phyloP scores from a whole-genome alignment of 2,888 invertebrate genomes.

The Hemithea aestivaria region DNA sequence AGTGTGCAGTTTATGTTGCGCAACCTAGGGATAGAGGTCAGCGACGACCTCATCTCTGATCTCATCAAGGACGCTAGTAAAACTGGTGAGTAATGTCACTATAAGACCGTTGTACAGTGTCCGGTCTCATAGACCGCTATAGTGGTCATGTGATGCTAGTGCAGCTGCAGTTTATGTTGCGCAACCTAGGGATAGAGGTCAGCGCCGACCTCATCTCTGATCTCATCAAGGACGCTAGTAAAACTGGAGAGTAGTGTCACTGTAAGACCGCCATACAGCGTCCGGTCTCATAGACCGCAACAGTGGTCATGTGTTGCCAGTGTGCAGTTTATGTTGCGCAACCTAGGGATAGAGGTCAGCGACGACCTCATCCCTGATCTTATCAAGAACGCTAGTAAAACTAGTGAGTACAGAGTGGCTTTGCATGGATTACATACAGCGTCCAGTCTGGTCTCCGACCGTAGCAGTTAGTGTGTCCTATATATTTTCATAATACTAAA shows the following conservation, averaged over 20 bases:
- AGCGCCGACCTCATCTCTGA: slow-evolving; percentile 86
- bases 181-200: slow-evolving; percentile 86
- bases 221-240: slow-evolving; percentile 86
- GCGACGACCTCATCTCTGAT: slow-evolving; percentile 85
- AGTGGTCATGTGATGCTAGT: slow-evolving; percentile 86
- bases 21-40: slow-evolving; percentile 86
- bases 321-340: slow-evolving; percentile 87
- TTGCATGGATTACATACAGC: slow-evolving; percentile 87
- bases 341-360: slow-evolving; percentile 86
- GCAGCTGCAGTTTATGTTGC: slow-evolving; percentile 88
- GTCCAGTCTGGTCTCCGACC: slow-evolving; percentile 86
- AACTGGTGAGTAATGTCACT: slow-evolving; percentile 75
- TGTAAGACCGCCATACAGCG: slow-evolving; percentile 87
- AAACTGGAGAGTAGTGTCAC: slow-evolving; percentile 77
- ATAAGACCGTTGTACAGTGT: slow-evolving; percentile 89
- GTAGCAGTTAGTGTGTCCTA: no score
- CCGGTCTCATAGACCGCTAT: slow-evolving; percentile 87
- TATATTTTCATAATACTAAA: no score
- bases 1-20: slow-evolving; percentile 87
- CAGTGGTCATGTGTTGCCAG: slow-evolving; percentile 86
- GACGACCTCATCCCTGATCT: slow-evolving; percentile 86
- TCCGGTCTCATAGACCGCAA: slow-evolving; percentile 88
- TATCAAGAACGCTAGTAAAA: slow-evolving; percentile 86
- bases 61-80: slow-evolving; percentile 87
- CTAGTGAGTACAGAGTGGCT: slow-evolving; percentile 81